These are phyloP conservation scores for Odocoileus hemionus DNA, from an alignment of 2,113 vertebrate species.

Conservation along the genomic window DNA sequence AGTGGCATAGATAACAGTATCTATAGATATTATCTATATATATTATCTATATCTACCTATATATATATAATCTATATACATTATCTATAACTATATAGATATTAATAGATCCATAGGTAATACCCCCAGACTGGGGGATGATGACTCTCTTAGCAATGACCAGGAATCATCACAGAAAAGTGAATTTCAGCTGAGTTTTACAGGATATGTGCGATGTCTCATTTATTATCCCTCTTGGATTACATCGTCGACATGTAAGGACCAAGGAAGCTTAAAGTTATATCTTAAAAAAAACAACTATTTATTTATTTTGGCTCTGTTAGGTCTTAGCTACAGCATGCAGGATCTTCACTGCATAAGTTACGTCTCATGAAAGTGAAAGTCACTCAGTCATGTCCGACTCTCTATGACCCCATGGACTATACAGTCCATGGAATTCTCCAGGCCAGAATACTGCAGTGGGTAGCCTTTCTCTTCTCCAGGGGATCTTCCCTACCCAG, in stretches of 20 bases:
- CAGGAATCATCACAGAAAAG: not conserved
- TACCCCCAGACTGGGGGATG: not conserved
- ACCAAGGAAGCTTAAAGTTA: not conserved
- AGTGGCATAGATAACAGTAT: not conserved
- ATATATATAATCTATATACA: not conserved
- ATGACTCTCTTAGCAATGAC: not conserved
- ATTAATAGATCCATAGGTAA: not conserved
- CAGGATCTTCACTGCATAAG: not conserved
- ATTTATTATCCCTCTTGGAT: not conserved
- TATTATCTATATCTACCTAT: not conserved
- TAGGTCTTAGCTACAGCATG: not conserved
- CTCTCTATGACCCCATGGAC: not conserved
- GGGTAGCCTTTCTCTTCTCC: not conserved
- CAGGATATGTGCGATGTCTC: not conserved
- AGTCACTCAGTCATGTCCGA: not conserved
- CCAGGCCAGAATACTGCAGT: not conserved
- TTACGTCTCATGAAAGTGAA: not conserved
- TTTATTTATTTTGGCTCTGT: not conserved
- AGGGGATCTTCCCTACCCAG: not conserved
- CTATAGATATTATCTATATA: not conserved
- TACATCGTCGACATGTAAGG: not conserved
- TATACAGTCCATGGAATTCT: not conserved
- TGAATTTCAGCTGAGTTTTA: not conserved
- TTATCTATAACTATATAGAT: not conserved
- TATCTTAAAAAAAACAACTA: not conserved